Base-by-base conservation (phyloP, 2,797 vertebrate genomes). In the Tiaroga cobitis region DNA sequence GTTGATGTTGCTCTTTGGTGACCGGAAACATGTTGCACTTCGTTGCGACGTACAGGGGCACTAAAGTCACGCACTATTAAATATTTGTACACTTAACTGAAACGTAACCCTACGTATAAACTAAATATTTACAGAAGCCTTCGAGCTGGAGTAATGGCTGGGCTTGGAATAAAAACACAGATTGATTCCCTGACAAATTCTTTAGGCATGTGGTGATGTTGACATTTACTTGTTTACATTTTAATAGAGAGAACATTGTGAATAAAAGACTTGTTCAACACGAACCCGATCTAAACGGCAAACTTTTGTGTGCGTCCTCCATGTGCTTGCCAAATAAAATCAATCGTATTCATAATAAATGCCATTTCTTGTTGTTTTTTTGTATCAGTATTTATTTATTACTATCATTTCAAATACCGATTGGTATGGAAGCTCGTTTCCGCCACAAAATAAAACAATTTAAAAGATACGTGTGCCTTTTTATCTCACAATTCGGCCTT, bases 291-390 rank as follows among this genome's bases (percentile, higher is more conserved):
- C 15, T 18, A 8, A 65, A 65, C 29, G 7, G 26, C 15, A 18
- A 8, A 18, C 15, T 32, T 65, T 65, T 65, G 29, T 32, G 63
- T 63, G 61, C 13, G 6, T 29, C 61, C 26, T 63, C 13, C 13
- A 63, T 63, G 26, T 65, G 63, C 63, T 65, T 65, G 63, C 63
- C 63, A 32, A 65, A 65, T 65, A 65, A 65, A 65, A 32, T 32
- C 5, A 63, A 26, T 26, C 10, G 32, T n/a, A n/a, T n/a, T n/a
- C n/a, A 32, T 32, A 15, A 61, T 61, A 13, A 26, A 32, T 65
- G 63, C 29, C 0, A 16, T 63, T 63, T 32, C 61, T 65, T 65
- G 59, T 2, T n/a, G 21, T 16, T 63, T 16, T 63, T 32, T 63
- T 29, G 59, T 63, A 15, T 29, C 59, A 5, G 11, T 29, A 13